Conservation (phyloP, 1,140 invertebrate species). For the Dufourea novaeangliae region DNA sequence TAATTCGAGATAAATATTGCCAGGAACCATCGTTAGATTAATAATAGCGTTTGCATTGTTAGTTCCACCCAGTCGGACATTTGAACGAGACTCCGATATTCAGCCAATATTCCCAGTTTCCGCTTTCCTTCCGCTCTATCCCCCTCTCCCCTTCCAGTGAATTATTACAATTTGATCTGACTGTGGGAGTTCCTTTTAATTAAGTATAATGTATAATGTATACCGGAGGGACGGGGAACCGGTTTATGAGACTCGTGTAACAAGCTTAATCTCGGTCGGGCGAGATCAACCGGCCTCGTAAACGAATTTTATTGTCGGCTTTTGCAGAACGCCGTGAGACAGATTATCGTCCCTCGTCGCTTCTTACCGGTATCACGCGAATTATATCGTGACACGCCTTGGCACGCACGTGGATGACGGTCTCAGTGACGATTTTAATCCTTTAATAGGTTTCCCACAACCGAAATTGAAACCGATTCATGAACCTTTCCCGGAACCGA, state of each 20-base stretch:
- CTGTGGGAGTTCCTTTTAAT: neutral
- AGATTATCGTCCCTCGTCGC: constrained; percentile 22
- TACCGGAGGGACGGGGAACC: neutral
- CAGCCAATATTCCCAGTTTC: neutral
- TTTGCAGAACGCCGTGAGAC: neutral
- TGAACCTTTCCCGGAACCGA: constrained; percentile 23
- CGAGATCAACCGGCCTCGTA: constrained; percentile 31
- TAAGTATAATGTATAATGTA: constrained; percentile 7
- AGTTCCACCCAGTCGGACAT: neutral
- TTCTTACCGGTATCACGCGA: constrained; percentile 21
- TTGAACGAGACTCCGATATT: neutral
- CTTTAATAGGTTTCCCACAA: constrained; percentile 17
- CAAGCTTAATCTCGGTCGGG: constrained; percentile 32
- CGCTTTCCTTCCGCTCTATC: neutral
- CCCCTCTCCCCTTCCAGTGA: too few species aligned
- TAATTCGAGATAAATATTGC: neutral
- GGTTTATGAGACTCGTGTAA: constrained; percentile 11
- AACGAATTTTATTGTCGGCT: constrained; percentile 50
- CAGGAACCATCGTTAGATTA: neutral
- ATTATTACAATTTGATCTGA: constrained; percentile 36
- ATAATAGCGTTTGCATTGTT: neutral
- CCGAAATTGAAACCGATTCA: constrained; percentile 1
- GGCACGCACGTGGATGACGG: neutral
- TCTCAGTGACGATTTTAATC: constrained; percentile 28
- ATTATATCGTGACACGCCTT: constrained; percentile 1